Conservation (phyloP, 1,140 invertebrate genomes). For the Linepithema humile region DNA sequence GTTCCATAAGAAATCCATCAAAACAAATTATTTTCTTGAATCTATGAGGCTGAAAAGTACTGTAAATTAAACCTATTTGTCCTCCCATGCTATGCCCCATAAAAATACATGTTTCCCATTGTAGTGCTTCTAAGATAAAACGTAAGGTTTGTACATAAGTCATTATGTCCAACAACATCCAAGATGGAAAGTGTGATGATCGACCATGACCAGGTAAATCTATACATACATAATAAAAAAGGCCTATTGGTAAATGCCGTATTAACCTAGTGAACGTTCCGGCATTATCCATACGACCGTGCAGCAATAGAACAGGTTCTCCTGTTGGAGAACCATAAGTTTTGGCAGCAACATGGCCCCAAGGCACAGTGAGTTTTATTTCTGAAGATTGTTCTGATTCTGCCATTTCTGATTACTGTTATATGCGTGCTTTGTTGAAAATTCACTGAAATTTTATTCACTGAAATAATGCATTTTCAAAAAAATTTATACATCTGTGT, state of each 20-base stretch:
- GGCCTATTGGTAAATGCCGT: constrained; percentile 84
- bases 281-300: constrained; percentile 88
- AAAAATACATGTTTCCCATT: constrained; percentile 85
- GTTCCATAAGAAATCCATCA: constrained; percentile 81
- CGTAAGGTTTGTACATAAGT: constrained; percentile 84
- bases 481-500: background rate
- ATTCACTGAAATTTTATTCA: background rate
- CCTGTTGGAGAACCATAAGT: constrained; percentile 86
- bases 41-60: constrained; percentile 83
- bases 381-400: constrained; percentile 41
- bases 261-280: constrained; percentile 88
- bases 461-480: background rate
- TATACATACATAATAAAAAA: constrained; percentile 86
- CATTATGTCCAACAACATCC: constrained; percentile 81
- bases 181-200: constrained; percentile 86
- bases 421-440: background rate
- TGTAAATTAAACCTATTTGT: constrained; percentile 81
- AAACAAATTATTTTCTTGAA: constrained; percentile 85
- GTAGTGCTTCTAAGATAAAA: constrained; percentile 85
- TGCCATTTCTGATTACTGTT: background rate
- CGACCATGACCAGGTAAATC: constrained; percentile 90
- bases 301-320: constrained; percentile 86
- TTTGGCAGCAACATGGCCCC: constrained; percentile 85
- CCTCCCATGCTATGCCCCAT: constrained; percentile 87
- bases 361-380: constrained; percentile 71